These are phyloP conservation scores for Porites evermanni DNA, from an alignment of 92 coral and sea anemone species.

Conservation along the genomic window DNA sequence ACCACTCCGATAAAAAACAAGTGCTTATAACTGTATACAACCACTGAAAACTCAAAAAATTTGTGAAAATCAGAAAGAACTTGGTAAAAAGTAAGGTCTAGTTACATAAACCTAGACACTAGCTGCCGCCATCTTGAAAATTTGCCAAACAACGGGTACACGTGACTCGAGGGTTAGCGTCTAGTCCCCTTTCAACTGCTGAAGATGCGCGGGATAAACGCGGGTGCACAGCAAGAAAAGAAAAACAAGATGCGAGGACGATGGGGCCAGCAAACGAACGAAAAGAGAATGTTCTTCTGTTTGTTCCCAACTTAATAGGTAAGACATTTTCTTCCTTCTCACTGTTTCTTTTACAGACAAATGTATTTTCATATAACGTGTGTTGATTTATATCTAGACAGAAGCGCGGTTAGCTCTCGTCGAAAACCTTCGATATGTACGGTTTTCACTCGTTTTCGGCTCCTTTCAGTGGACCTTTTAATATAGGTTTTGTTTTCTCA, in stretches of 20 bases:
- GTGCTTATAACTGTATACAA: background rate
- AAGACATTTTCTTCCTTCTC: background rate
- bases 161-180: background rate
- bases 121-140: constrained; percentile 1
- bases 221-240: too few species aligned
- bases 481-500: too few species aligned
- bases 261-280: constrained; percentile 2
- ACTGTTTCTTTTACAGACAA: background rate
- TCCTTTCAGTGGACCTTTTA: too few species aligned
- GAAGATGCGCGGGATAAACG: background rate
- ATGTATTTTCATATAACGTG: background rate
- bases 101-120: background rate
- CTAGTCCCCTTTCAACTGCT: background rate
- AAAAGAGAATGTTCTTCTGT: constrained; percentile 61
- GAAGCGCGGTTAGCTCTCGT: too few species aligned
- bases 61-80: background rate
- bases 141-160: background rate
- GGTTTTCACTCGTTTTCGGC: too few species aligned
- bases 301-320: constrained; percentile 89
- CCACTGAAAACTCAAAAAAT: background rate
- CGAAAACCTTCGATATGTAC: too few species aligned
- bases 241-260: background rate
- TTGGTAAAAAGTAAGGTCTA: background rate
- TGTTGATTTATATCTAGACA: too few species aligned
- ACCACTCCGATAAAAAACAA: background rate